Base-by-base conservation (phyloP, 92 coral and sea anemone genomes). In the Epizoanthus fatuus region DNA sequence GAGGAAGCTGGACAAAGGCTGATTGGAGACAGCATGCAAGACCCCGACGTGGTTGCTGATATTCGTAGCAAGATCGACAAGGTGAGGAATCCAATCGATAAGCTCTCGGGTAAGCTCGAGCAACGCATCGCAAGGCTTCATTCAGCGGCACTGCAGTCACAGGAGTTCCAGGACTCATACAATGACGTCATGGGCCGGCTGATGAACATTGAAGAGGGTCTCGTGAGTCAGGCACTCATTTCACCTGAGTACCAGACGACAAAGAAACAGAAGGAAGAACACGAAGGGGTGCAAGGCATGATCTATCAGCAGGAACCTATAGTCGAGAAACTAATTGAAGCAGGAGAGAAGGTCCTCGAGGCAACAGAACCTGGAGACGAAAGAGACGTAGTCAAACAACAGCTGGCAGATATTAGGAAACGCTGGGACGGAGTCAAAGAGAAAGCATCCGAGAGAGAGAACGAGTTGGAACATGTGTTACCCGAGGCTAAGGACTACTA, bases 161-260 rank as follows among this genome's bases (percentile, higher is more conserved):
- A 97, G 77, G 97, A 91, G 89, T 97, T 97, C 94, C 91, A 95
- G 35, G 98, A 97, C 51, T 96, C 95, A 29, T 95, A 88, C 83
- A 90, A 90, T 74, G 99, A 94, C 62, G 92, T 97, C 58, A 85
- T 79, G 70, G 93, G 86, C 14, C 92, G 96, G 25, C 83, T 97
- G 39, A 96, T 93, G 64, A 87, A 85, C 20, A 84, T 97, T 38
- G 98, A 97, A 68, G 98, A 97, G 42, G 91, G 88, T 51, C 89
- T 93, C 59, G 89, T 88, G 10, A 90, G 95, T 77, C 90, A 93
- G 75, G 90, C 80, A 71, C 94, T 93, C 42, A 88, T 97, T 54
- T 97, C 99, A 19, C 98, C 97, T 13, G 94, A 93, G 70, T 97
- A 97, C 74, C 87, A 76, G 51, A 93, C 89, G 44, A 95, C 97